Evolutionary conservation across 2,113 vertebrate genomes (phyloP).

Genomic region (Semnornis frantzii): DNA sequence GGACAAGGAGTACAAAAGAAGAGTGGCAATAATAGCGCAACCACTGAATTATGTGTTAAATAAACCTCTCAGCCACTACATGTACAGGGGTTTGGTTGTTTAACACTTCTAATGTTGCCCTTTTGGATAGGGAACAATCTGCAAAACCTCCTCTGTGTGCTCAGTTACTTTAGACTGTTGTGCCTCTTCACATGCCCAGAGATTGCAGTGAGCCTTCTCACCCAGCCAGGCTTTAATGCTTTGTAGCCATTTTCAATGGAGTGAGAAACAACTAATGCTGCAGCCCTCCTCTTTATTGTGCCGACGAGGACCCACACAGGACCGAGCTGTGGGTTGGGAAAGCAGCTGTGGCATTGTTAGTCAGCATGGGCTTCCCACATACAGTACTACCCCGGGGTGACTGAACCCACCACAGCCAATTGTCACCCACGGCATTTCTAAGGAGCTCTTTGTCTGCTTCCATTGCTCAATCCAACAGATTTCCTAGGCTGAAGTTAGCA

Average conservation of each 20-base stretch:
- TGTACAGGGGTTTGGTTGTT: background rate
- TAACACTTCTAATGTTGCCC: background rate
- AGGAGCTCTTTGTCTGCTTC: conserved; percentile 29
- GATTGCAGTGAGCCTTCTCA: background rate
- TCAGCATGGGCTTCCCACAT: conserved; percentile 4
- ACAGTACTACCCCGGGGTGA: background rate
- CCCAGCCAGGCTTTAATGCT: background rate
- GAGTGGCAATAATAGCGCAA: background rate
- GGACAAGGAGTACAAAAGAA: background rate
- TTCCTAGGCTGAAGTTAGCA: background rate
- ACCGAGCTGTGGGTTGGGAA: conserved; percentile 9
- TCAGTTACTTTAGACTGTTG: background rate
- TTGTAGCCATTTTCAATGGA: conserved; percentile 36
- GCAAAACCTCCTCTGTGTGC: background rate
- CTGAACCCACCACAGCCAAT: conserved; percentile 23
- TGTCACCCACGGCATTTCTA: conserved; percentile 13
- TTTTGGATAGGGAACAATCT: background rate
- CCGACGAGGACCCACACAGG: background rate
- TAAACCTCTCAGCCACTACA: background rate
- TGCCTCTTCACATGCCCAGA: background rate
- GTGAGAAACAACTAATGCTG: conserved; percentile 10
- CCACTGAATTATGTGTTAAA: background rate
- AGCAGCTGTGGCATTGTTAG: conserved; percentile 64
- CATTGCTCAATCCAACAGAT: background rate
- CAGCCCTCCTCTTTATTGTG: conserved; percentile 21